These are phyloP conservation scores for Fregetta grallaria DNA, from an alignment of 2,113 vertebrate genomes.

Conservation along the genomic window DNA sequence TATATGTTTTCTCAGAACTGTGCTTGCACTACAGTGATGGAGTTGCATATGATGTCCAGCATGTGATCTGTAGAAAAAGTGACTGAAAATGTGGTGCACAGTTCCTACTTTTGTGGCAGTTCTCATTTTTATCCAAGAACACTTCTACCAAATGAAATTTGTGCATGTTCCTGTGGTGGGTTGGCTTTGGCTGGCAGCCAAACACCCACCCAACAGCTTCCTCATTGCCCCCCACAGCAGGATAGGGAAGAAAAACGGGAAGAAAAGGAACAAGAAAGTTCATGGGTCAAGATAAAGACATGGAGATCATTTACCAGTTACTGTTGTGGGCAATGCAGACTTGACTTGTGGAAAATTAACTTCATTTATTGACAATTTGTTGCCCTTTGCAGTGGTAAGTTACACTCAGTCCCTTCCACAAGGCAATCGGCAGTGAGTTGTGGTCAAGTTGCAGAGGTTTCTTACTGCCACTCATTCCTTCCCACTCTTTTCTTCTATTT, in stretches of 20 bases:
- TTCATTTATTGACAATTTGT: background rate
- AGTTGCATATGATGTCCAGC: background rate
- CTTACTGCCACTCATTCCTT: background rate
- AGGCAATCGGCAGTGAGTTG: background rate
- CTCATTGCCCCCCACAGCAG: background rate
- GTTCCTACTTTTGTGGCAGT: background rate
- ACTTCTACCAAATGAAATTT: background rate
- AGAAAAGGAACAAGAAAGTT: background rate
- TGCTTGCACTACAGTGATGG: background rate
- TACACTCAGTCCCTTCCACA: background rate
- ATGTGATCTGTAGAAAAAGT: background rate
- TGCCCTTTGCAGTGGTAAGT: background rate
- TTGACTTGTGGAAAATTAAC: background rate
- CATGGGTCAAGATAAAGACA: background rate
- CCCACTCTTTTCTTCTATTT: background rate
- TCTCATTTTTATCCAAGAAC: background rate
- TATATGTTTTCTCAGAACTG: background rate
- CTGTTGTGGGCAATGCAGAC: background rate
- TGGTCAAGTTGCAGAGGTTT: background rate
- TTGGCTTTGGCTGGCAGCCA: background rate
- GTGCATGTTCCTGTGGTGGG: background rate
- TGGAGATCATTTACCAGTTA: background rate
- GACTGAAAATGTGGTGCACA: background rate
- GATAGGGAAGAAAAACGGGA: background rate
- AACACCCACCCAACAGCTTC: background rate